Base-by-base conservation (phyloP, 1,140 invertebrate species). In the Paralvinella palmiformis region DNA sequence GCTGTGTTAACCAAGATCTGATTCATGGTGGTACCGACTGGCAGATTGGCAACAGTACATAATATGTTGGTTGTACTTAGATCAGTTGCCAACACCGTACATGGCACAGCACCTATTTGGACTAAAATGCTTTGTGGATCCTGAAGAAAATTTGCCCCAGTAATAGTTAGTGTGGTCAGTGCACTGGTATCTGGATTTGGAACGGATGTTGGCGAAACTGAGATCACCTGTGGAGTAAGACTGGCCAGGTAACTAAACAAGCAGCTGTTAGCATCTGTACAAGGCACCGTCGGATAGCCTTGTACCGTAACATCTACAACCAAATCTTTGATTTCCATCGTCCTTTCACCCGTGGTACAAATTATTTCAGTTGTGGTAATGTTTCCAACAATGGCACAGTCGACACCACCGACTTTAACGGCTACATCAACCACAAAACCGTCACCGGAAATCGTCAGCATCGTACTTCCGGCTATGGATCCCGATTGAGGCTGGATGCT, bases 101-200 rank as follows among this genome's bases (percentile, higher is more conserved):
- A 52, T 52, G 48, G 24, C 48, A 52, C 48, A 22, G 31, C n/a
- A n/a, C n/a, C n/a, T n/a, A n/a, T n/a, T n/a, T n/a, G n/a, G n/a
- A 52, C n/a, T 2, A 29, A 52, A 52, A 57, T 32, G 33, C 22
- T 33, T 6, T 27, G 27, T 10, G 27, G 29, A 15, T 57, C 29
- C 24, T 57, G 6, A 7, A 24, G 24, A 57, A 57, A 57, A 32
- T 36, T 36, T 57, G 55, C 27, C 33, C 55, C 55, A 31, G 55
- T 57, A 32, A 57, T 57, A 33, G 55, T 57, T 24, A 57, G 3
- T 32, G 55, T 57, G 27, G 27, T 57, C 24, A 10, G 7, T 32
- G 6, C 55, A 10, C 37, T n/a, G n/a, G 37, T 41, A 10, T n/a
- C 37, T 10, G 10, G 10, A 41, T n/a, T 10, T 1, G 55, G 24